These are phyloP conservation scores for Pseudoips prasinana DNA, from an alignment of 2,888 invertebrate genomes.

Conservation along the genomic window DNA sequence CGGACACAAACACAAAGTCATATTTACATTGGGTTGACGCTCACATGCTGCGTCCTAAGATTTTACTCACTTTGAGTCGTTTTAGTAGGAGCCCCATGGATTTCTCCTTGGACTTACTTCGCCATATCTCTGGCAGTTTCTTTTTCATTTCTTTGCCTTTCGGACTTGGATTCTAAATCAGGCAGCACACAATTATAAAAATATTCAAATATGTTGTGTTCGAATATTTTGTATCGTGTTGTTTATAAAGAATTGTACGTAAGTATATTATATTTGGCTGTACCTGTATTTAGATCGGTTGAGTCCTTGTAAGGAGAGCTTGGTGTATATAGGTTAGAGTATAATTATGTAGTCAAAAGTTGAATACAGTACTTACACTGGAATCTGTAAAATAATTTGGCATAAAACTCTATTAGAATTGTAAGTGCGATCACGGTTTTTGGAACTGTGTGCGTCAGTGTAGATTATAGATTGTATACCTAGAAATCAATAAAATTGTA, in stretches of 20 bases:
- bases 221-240: slow-evolving; percentile 9
- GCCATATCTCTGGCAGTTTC: slow-evolving; percentile 72
- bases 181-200: slow-evolving; percentile 33
- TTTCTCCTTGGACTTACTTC: slow-evolving; percentile 69
- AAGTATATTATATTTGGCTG: slow-evolving; percentile 8
- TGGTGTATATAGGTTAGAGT: too few species aligned
- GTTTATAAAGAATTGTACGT: background rate
- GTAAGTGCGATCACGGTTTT: background rate
- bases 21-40: slow-evolving; percentile 54
- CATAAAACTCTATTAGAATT: slow-evolving; percentile 2
- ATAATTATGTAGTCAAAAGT: background rate
- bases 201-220: background rate
- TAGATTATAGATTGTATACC: too few species aligned
- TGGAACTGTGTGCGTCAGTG: slow-evolving; percentile 1
- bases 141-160: slow-evolving; percentile 60
- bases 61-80: slow-evolving; percentile 68
- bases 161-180: slow-evolving; percentile 61
- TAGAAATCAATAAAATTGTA: too few species aligned
- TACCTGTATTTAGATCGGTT: slow-evolving; percentile 17
- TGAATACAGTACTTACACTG: slow-evolving; percentile 15
- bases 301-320: background rate
- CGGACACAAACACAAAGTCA: slow-evolving; percentile 42
- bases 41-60: slow-evolving; percentile 36
- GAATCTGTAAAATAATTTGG: slow-evolving; percentile 11
- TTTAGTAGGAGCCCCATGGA: slow-evolving; percentile 69